Percentiles rank a stretch among this genome's conserved stretches.
phyloP scores from a whole-genome alignment of 1,140 invertebrate genomes.

The Zaprionus nigranus region DNA sequence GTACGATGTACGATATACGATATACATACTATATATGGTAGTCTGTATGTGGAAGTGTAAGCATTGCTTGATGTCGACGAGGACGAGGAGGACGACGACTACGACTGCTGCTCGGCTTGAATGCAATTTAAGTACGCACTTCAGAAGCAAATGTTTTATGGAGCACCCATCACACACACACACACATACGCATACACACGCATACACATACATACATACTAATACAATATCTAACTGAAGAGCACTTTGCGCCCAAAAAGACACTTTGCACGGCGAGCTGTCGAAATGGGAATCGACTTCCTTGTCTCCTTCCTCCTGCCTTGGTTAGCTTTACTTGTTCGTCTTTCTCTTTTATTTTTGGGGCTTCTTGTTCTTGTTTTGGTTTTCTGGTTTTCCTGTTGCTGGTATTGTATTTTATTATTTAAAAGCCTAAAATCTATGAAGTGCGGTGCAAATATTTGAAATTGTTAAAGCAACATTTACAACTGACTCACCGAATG shows the following conservation, averaged over 20 bases:
- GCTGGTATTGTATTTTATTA: constrained; percentile 70
- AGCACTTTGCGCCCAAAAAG: constrained; percentile 53
- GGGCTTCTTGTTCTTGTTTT: neutral
- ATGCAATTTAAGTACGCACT: constrained; percentile 82
- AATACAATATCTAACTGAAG: constrained; percentile 33
- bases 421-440: constrained; percentile 83
- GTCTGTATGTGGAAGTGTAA: constrained; percentile 22
- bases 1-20: neutral
- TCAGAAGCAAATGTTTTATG: constrained; percentile 78
- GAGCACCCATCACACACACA: constrained; percentile 57
- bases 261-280: constrained; percentile 58
- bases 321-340: neutral
- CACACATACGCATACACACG: constrained; percentile 42
- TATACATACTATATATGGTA: constrained; percentile 3
- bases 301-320: constrained; percentile 19
- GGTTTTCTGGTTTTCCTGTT: constrained; percentile 13
- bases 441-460: constrained; percentile 82
- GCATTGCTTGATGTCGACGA: constrained; percentile 55
- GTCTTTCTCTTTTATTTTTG: constrained; percentile 40
- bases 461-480: constrained; percentile 76
- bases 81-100: constrained; percentile 15
- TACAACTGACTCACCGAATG: constrained; percentile 67
- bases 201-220: neutral
- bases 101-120: constrained; percentile 69
- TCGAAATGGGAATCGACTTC: constrained; percentile 52